A percentile compares a stretch with the other conserved stretches of the same genome.
phyloP scores from a whole-genome alignment of 2,888 invertebrate genomes.

The Drosophila limbata region DNA sequence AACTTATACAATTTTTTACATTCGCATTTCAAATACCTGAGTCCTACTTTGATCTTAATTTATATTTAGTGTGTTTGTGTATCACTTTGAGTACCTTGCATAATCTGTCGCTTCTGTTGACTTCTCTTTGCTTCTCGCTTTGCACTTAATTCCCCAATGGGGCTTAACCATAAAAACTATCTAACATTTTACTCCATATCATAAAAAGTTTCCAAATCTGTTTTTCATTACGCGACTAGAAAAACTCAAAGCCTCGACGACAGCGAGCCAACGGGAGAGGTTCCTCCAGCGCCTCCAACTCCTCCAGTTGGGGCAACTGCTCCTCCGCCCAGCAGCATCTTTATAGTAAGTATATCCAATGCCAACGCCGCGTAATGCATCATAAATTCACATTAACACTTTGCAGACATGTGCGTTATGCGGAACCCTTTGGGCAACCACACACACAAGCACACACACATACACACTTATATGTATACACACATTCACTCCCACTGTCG shows the following conservation, averaged over 20 bases:
- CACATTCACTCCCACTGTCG: constrained; percentile 9
- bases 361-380: constrained; percentile 73
- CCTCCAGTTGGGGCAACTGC: not conserved
- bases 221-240: constrained; percentile 74
- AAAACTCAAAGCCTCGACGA: constrained; percentile 46
- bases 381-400: constrained; percentile 81
- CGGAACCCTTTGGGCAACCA: constrained; percentile 53
- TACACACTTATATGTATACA: not conserved
- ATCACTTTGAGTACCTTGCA: constrained; percentile 7
- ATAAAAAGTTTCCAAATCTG: constrained; percentile 76
- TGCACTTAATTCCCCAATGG: constrained; percentile 27
- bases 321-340: constrained; percentile 18
- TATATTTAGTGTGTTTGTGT: not conserved
- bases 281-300: constrained; percentile 11
- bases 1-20: not conserved
- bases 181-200: constrained; percentile 45
- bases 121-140: constrained; percentile 7
- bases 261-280: constrained; percentile 24
- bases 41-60: constrained; percentile 31
- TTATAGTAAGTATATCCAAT: constrained; percentile 30
- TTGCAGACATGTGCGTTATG: constrained; percentile 78
- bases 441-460: constrained; percentile 3
- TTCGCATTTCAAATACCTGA: not conserved
- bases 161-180: constrained; percentile 52
- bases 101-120: constrained; percentile 22